Evolutionary conservation across 2,888 invertebrate species (phyloP).

Genomic region (Eupithecia vulgata): DNA sequence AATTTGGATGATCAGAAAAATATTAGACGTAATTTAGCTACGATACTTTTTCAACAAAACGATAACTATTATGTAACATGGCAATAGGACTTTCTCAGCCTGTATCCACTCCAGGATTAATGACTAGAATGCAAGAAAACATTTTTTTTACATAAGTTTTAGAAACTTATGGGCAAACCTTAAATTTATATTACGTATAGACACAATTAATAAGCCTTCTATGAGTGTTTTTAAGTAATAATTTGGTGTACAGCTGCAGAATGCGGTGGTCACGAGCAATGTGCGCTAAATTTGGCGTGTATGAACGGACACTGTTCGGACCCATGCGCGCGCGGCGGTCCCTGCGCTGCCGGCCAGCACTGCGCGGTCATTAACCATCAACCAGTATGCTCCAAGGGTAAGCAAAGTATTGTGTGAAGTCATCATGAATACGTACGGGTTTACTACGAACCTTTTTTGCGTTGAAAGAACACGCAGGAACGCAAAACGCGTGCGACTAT

Average conservation of each 20-base stretch:
- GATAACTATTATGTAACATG: not conserved
- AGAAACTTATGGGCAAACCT: not conserved
- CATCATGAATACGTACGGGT: not conserved
- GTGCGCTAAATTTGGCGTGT: conserved; percentile 90
- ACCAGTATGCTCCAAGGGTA: conserved; percentile 92
- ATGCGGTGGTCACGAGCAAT: conserved; percentile 91
- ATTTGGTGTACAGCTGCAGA: conserved; percentile 86
- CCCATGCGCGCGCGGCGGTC: conserved; percentile 90
- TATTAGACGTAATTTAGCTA: not conserved
- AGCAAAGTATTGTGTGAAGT: not conserved
- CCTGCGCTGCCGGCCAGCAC: conserved; percentile 89
- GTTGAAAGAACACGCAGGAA: too few species aligned
- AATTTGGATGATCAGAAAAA: not conserved
- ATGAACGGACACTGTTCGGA: conserved; percentile 91
- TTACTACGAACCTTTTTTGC: not conserved
- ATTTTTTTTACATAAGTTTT: not conserved
- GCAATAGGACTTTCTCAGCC: not conserved
- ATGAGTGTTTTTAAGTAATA: conserved; percentile 14
- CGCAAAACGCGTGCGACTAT: too few species aligned
- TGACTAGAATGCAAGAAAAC: not conserved
- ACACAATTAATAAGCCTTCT: not conserved
- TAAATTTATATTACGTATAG: not conserved
- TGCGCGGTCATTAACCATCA: conserved; percentile 93
- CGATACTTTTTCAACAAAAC: not conserved
- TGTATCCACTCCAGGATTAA: conserved; percentile 1